These are phyloP conservation scores for Phymastichus coffea DNA, from an alignment of 1,140 invertebrate genomes.

Conservation along the genomic window DNA sequence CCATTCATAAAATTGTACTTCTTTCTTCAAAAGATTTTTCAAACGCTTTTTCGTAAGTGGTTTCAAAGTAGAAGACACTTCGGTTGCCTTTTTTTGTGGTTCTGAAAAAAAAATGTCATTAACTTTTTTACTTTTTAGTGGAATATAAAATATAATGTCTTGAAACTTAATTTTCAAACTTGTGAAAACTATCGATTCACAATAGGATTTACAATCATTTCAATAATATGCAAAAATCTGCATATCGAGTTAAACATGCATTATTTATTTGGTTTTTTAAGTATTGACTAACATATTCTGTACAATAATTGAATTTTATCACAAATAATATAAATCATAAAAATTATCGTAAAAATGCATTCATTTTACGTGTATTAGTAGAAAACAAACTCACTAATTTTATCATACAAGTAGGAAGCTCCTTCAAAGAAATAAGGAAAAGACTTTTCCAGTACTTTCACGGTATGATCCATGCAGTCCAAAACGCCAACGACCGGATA, in stretches of 20 bases:
- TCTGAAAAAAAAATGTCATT: conserved; percentile 31
- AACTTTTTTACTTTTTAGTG: background rate
- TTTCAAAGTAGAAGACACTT: conserved; percentile 23
- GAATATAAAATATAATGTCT: too few species aligned
- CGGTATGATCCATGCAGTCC: conserved; percentile 64
- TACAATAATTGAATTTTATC: too few species aligned
- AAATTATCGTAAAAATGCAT: too few species aligned
- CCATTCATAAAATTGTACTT: conserved; percentile 67
- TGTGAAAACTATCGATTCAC: too few species aligned
- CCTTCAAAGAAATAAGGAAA: conserved; percentile 66
- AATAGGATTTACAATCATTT: too few species aligned
- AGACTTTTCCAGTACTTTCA: conserved; percentile 60
- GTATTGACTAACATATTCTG: too few species aligned
- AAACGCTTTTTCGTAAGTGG: conserved; percentile 38
- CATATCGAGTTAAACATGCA: too few species aligned
- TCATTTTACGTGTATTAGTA: too few species aligned
- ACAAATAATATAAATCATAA: too few species aligned
- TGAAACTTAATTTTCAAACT: too few species aligned
- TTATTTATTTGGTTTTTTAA: too few species aligned
- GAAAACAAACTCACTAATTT: conserved; percentile 55
- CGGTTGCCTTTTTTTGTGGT: conserved; percentile 29
- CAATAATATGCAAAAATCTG: too few species aligned
- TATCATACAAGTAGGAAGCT: conserved; percentile 57
- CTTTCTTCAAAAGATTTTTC: conserved; percentile 52
- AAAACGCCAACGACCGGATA: conserved; percentile 68